Conservation (phyloP, 2,797 vertebrate genomes). For the Stomatorhinus walkeri region DNA sequence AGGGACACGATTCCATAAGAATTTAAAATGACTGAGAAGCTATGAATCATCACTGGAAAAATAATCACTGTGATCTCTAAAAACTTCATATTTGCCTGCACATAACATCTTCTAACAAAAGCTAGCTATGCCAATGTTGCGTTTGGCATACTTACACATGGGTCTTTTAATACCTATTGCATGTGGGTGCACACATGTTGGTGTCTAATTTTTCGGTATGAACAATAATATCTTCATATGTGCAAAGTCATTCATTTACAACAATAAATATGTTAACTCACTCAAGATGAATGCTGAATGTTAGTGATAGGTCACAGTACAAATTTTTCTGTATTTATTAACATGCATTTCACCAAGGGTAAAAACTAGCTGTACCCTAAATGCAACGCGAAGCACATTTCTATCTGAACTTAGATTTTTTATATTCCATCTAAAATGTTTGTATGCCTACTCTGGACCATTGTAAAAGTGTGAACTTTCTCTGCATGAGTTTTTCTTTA, state of each 20-base stretch:
- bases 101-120: not conserved
- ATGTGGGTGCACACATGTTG: not conserved
- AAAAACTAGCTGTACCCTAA: not conserved
- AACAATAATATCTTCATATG: not conserved
- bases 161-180: not conserved
- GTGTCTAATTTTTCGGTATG: not conserved
- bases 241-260: not conserved
- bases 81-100: not conserved
- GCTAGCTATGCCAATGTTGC: not conserved
- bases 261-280: not conserved
- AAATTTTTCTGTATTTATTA: not conserved
- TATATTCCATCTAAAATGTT: not conserved
- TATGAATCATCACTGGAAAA: not conserved
- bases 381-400: not conserved
- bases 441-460: not conserved
- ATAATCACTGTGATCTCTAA: not conserved
- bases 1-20: conserved; percentile 26
- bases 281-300: not conserved
- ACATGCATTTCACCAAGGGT: not conserved
- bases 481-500: not conserved
- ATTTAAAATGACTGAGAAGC: not conserved
- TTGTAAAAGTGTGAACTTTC: not conserved
- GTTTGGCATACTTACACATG: not conserved
- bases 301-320: not conserved
- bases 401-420: not conserved